Evolutionary conservation across 1,140 invertebrate genomes (phyloP), one percentile per base, ranked within the genome.

Genomic region (Brachionus asplanchnoidis): DNA sequence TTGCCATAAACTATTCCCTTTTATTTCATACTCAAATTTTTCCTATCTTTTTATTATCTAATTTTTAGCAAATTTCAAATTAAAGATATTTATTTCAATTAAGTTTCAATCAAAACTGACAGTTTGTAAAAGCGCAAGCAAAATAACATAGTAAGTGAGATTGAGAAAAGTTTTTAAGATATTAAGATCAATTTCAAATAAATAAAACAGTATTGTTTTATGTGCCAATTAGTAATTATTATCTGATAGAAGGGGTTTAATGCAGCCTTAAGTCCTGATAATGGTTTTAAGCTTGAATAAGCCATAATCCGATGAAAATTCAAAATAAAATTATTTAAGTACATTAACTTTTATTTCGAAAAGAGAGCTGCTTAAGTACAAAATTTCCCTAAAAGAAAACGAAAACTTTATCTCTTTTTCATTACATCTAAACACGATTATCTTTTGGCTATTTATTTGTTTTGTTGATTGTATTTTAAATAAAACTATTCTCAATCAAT

Each of bases 61-160:
- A 17, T 73, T 42, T 73, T 40, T 42, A 36, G 20, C 68, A 73
- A 73, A 73, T 73, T 73, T 40, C 9, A 42, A 73, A 40, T 73
- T 73, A 73, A 73, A 73, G 68, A 73, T 73, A 73, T 73, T 73
- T 73, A 73, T 73, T 73, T 73, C 68, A 73, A 73, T 73, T 73
- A 73, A 73, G 36, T 40, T 40, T 73, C 68, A 73, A 73, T 73
- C 68, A 73, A 73, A 73, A 40, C 68, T 73, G 68, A 73, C 68
- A 73, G 68, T 73, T 73, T 40, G 68, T 42, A 40, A 73, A 40
- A 36, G 17, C 68, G 17, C 40, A 40, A 36, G 23, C 28, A 8
- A 17, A 73, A 14, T n/a, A 40, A 42, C n/a, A 11, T 42, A 20
- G 14, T 40, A 5, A 40, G 17, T 36, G 7, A 40, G 68, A 42